A percentile compares a stretch with the other conserved stretches of the same genome.
Conservation (phyloP, 2,797 vertebrate species). For the Harpagifer antarcticus region DNA sequence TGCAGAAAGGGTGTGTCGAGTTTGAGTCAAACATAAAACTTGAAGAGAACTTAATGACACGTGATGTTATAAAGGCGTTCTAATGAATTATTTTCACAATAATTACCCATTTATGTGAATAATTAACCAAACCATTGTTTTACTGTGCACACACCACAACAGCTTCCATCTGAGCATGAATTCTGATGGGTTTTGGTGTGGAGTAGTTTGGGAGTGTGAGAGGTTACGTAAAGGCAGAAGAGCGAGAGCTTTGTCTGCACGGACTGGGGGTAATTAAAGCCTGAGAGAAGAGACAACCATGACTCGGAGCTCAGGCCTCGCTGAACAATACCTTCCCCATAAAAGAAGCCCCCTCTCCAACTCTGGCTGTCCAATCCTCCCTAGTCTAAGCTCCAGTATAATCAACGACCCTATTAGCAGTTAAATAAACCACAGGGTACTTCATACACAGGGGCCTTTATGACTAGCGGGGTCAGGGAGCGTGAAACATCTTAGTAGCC, state of each 20-base stretch:
- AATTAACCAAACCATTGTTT: slow-evolving; percentile 5
- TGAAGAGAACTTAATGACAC: not conserved
- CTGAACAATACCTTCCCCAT: slow-evolving; percentile 54
- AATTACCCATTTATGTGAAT: not conserved
- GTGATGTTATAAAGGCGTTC: not conserved
- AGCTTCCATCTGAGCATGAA: slow-evolving; percentile 28
- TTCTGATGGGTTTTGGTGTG: slow-evolving; percentile 27
- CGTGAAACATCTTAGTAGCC: slow-evolving; percentile 47
- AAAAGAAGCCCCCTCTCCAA: slow-evolving; percentile 59
- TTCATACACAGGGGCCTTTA: slow-evolving; percentile 53
- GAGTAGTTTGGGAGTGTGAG: slow-evolving; percentile 46
- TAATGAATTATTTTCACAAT: not conserved
- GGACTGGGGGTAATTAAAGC: slow-evolving; percentile 59
- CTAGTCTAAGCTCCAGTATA: slow-evolving; percentile 42
- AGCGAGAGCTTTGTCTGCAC: slow-evolving; percentile 69
- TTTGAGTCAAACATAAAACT: slow-evolving; percentile 6
- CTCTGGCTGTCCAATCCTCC: slow-evolving; percentile 46
- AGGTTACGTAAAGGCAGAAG: slow-evolving; percentile 76
- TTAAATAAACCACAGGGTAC: slow-evolving; percentile 71
- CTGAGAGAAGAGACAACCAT: slow-evolving; percentile 67
- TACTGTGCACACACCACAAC: slow-evolving; percentile 14
- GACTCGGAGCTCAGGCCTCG: slow-evolving; percentile 50
- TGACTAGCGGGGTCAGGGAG: slow-evolving; percentile 54
- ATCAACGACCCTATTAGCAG: slow-evolving; percentile 69
- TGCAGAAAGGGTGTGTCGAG: slow-evolving; percentile 3